Percentiles rank a stretch among this genome's conserved stretches.
Evolutionary conservation across 2,888 invertebrate genomes (phyloP).

Genomic region (Acanthosepion pharaonis): DNA sequence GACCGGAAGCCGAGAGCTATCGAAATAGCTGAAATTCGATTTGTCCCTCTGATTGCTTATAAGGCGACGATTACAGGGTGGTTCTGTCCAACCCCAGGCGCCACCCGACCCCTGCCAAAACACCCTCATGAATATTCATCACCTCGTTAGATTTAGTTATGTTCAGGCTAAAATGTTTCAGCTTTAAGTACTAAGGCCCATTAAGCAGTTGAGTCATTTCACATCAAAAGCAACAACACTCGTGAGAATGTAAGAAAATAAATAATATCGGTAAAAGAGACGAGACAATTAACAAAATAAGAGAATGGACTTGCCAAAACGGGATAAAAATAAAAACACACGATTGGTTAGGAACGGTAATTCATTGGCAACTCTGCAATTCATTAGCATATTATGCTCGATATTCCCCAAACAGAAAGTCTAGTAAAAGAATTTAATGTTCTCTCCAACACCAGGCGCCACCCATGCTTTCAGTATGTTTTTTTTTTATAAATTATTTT

Average conservation of each 20-base stretch:
- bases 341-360: too few species aligned
- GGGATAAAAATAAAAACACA: too few species aligned
- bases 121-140: background rate
- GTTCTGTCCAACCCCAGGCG: background rate
- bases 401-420: too few species aligned
- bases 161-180: background rate
- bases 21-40: background rate
- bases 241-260: background rate
- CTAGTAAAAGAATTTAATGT: too few species aligned
- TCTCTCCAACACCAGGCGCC: too few species aligned
- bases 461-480: too few species aligned
- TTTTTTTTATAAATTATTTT: too few species aligned
- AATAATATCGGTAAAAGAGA: background rate
- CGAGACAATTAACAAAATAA: background rate
- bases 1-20: background rate
- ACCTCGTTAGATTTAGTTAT: conserved; percentile 21
- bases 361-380: too few species aligned
- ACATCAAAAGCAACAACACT: background rate
- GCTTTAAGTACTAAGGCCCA: background rate
- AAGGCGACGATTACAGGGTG: background rate
- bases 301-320: background rate
- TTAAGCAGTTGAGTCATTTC: background rate
- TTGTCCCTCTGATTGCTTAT: background rate
- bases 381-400: too few species aligned
- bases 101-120: background rate